A percentile compares a stretch with the other conserved stretches of the same genome.
Conservation (phyloP, 2,888 invertebrate genomes). For the Melinaea marsaeus region DNA sequence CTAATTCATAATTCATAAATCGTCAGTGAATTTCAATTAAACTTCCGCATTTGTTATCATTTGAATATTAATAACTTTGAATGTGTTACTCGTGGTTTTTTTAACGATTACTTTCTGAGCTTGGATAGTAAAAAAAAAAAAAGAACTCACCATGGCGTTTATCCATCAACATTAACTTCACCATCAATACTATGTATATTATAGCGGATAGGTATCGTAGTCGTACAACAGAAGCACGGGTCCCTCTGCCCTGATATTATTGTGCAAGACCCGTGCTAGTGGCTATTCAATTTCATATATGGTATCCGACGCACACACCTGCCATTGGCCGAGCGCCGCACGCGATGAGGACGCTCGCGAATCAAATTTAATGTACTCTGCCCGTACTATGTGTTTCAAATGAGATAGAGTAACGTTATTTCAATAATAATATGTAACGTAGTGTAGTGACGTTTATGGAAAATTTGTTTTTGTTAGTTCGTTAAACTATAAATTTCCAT, state of each 20-base stretch:
- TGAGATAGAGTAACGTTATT: too few species aligned
- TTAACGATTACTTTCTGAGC: background rate
- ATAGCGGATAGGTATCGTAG: constrained; percentile 41
- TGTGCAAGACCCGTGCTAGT: constrained; percentile 68
- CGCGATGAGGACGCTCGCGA: constrained; percentile 52
- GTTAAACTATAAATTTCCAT: too few species aligned
- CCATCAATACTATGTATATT: constrained; percentile 37
- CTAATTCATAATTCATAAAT: background rate
- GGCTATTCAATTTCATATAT: constrained; percentile 76
- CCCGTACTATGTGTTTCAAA: constrained; percentile 8
- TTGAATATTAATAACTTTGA: constrained; percentile 15
- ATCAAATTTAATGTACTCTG: constrained; percentile 38
- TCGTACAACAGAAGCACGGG: constrained; percentile 36
- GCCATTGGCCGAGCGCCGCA: constrained; percentile 54
- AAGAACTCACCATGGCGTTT: constrained; percentile 37
- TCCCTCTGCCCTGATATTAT: constrained; percentile 60
- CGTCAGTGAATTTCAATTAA: constrained; percentile 10
- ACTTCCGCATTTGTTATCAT: constrained; percentile 13
- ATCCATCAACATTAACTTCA: constrained; percentile 39
- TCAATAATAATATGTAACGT: too few species aligned
- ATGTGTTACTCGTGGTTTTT: background rate
- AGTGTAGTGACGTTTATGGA: too few species aligned
- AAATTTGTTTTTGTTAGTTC: too few species aligned
- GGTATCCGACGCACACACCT: constrained; percentile 64
- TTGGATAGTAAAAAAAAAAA: too few species aligned